Conservation (phyloP, 2,797 vertebrate species). For the Crenichthys baileyi region DNA sequence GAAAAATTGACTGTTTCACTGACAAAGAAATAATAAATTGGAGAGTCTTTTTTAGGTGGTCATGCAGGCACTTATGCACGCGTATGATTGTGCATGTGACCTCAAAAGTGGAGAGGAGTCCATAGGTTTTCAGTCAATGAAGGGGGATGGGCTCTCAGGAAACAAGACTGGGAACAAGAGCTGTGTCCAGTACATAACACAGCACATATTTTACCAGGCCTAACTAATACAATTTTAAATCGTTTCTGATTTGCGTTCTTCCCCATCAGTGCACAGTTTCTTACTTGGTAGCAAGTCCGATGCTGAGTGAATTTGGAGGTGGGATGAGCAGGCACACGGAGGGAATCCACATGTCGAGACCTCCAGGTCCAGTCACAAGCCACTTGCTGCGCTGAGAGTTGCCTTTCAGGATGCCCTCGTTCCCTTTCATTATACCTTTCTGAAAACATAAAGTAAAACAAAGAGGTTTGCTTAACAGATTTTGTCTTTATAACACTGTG, state of each 20-base stretch:
- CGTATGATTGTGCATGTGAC: neutral
- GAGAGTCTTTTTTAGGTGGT: neutral
- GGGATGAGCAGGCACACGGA: conserved; percentile 94
- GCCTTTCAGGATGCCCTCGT: conserved; percentile 94
- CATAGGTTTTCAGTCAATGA: neutral
- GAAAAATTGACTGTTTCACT: neutral
- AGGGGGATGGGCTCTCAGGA: neutral
- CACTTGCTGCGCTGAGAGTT: conserved; percentile 97
- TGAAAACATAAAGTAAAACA: conserved; percentile 53
- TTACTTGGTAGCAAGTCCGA: conserved; percentile 91
- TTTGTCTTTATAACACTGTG: neutral
- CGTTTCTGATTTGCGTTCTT: neutral
- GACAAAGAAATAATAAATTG: neutral
- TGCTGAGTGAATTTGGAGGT: conserved; percentile 90
- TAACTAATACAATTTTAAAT: neutral
- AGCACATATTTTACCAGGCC: neutral
- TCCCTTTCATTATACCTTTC: conserved; percentile 91
- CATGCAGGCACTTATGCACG: neutral
- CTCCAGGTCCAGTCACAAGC: conserved; percentile 93
- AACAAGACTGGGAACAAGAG: neutral
- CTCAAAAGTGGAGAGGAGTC: neutral
- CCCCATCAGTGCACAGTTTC: conserved; percentile 37
- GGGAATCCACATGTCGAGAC: conserved; percentile 94
- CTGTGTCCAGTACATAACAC: neutral
- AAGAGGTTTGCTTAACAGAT: neutral